These are phyloP conservation scores for Perithous albicinctus DNA, from an alignment of 2,888 invertebrate species.

Conservation along the genomic window DNA sequence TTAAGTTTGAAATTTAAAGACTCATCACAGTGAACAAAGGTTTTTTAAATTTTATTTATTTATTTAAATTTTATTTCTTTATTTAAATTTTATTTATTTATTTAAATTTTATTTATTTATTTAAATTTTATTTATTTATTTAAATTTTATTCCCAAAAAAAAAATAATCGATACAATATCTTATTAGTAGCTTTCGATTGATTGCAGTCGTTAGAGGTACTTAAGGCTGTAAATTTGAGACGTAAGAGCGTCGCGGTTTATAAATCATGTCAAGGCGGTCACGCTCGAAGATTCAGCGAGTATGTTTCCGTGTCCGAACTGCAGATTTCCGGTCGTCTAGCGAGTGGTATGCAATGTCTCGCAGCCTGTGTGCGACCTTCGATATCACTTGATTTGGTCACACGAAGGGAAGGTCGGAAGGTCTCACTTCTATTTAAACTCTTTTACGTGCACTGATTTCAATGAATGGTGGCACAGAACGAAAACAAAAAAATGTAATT, in stretches of 20 bases:
- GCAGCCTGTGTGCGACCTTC: conserved; percentile 37
- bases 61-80: too few species aligned
- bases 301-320: conserved; percentile 47
- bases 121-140: too few species aligned
- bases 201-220: not conserved
- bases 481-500: not conserved
- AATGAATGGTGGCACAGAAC: not conserved
- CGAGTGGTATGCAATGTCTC: not conserved
- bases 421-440: not conserved
- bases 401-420: conserved; percentile 1
- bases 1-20: too few species aligned
- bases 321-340: conserved; percentile 42
- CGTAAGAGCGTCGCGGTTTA: not conserved
- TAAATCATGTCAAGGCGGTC: conserved; percentile 54
- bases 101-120: too few species aligned
- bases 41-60: too few species aligned
- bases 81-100: too few species aligned
- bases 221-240: not conserved
- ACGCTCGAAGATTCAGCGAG: conserved; percentile 41
- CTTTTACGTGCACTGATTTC: not conserved
- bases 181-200: too few species aligned
- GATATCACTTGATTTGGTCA: not conserved
- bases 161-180: too few species aligned
- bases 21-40: too few species aligned
- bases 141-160: too few species aligned